Conservation (phyloP, 2,888 invertebrate genomes). For the Uloborus plumipes region DNA sequence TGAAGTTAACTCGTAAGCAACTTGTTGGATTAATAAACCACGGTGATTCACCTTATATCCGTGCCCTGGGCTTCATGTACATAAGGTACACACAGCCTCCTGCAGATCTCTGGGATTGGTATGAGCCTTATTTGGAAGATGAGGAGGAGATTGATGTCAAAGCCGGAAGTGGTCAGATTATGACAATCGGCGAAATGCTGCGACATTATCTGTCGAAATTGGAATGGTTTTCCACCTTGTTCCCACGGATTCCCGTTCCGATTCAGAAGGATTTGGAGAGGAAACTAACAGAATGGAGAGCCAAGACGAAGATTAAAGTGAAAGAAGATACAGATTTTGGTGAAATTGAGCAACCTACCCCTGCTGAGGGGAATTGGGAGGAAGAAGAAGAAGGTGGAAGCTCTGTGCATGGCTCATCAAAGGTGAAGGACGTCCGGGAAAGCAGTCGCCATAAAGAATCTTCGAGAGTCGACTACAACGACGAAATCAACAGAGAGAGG, state of each 20-base stretch:
- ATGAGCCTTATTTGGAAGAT: constrained; percentile 94
- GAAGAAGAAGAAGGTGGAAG: constrained; percentile 18
- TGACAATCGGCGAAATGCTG: constrained; percentile 92
- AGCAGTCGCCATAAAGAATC: constrained; percentile 68
- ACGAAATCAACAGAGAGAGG: constrained; percentile 57
- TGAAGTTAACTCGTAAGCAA: constrained; percentile 97
- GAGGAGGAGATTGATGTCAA: constrained; percentile 97
- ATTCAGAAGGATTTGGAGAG: constrained; percentile 91
- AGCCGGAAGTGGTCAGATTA: constrained; percentile 94
- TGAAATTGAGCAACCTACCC: constrained; percentile 21
- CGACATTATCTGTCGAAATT: constrained; percentile 93
- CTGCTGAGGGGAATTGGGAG: constrained; percentile 17
- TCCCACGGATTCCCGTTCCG: constrained; percentile 98
- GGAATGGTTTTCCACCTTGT: constrained; percentile 99
- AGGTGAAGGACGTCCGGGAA: constrained; percentile 47
- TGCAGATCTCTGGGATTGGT: constrained; percentile 96
- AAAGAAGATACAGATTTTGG: constrained; percentile 41
- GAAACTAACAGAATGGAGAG: constrained; percentile 74
- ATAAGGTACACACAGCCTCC: constrained; percentile 96
- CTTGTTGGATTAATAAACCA: constrained; percentile 95
- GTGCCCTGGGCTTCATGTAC: constrained; percentile 91
- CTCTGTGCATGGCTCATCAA: constrained; percentile 15
- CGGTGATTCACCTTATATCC: constrained; percentile 95
- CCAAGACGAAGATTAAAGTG: constrained; percentile 13
- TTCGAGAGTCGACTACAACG: constrained; percentile 63